These are phyloP conservation scores for Adelosebastes latens DNA, from an alignment of 2,797 vertebrate species.

Conservation along the genomic window DNA sequence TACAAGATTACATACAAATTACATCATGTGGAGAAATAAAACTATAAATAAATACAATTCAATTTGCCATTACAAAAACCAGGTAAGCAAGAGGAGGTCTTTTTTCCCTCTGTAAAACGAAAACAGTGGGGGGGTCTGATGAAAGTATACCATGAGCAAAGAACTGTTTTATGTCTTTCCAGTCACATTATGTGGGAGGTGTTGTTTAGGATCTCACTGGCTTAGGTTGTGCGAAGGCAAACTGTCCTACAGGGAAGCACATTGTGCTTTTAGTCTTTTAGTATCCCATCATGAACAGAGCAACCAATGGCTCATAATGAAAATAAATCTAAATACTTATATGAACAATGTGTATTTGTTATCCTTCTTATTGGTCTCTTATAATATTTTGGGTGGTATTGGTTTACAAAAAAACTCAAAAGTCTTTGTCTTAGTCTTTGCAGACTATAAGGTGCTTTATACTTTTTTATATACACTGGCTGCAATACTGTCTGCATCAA, in stretches of 20 bases:
- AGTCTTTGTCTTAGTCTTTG: no score
- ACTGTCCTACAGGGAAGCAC: background rate
- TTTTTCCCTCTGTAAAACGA: background rate
- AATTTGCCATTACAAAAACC: background rate
- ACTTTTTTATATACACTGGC: no score
- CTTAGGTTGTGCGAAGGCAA: background rate
- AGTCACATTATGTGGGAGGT: background rate
- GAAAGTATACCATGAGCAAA: background rate
- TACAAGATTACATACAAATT: background rate
- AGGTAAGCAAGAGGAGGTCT: background rate
- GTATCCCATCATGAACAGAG: background rate
- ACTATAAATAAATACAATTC: background rate
- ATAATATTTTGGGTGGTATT: background rate
- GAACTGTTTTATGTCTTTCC: background rate
- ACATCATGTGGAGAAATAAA: background rate
- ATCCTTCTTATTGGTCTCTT: background rate
- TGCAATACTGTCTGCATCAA: fast-evolving
- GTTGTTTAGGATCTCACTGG: background rate
- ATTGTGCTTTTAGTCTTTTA: background rate
- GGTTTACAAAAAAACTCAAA: background rate
- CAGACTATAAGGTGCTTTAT: background rate
- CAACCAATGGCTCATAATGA: background rate
- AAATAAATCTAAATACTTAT: background rate
- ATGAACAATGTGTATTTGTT: background rate
- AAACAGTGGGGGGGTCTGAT: background rate